phyloP scores from a whole-genome alignment of 23 tunicate species.

The Phallusia fumigata region DNA sequence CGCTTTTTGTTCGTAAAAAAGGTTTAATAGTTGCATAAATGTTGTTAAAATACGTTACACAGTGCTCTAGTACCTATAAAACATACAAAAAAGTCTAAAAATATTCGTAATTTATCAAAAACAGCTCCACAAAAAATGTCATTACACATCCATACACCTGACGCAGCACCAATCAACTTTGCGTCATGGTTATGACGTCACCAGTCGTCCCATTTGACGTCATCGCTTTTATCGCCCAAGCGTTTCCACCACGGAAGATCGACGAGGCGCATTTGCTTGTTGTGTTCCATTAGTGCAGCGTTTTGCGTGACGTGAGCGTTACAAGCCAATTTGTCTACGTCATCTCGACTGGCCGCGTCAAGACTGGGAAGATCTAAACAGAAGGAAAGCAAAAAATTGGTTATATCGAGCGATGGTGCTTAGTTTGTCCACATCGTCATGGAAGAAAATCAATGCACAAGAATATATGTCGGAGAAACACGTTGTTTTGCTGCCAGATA shows the following conservation, averaged over 20 bases:
- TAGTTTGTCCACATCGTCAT: too few relatives aligned
- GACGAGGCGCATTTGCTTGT: slow-evolving; percentile 10
- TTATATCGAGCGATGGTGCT: too few relatives aligned
- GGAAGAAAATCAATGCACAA: too few relatives aligned
- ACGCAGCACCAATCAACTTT: neutral
- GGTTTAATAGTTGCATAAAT: too few relatives aligned
- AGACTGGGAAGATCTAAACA: slow-evolving; percentile 7
- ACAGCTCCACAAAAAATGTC: neutral
- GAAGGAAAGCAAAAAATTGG: neutral
- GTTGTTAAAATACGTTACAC: too few relatives aligned
- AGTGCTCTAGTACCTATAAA: too few relatives aligned
- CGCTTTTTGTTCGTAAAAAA: too few relatives aligned
- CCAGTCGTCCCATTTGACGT: slow-evolving; percentile 1
- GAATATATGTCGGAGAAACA: too few relatives aligned
- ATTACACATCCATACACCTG: too few relatives aligned
- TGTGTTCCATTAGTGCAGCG: slow-evolving; percentile 18
- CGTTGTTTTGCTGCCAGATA: too few relatives aligned
- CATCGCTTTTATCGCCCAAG: slow-evolving; percentile 7
- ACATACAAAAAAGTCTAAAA: too few relatives aligned
- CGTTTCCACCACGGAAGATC: slow-evolving; percentile 26
- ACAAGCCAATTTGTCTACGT: neutral
- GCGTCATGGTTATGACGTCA: neutral
- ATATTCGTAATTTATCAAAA: too few relatives aligned
- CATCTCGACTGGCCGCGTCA: neutral
- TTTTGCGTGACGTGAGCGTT: slow-evolving; percentile 3